Percentiles rank a stretch among this genome's conserved stretches.
Evolutionary conservation across 2,113 vertebrate genomes (phyloP).

Genomic region (Marmota flaviventris): DNA sequence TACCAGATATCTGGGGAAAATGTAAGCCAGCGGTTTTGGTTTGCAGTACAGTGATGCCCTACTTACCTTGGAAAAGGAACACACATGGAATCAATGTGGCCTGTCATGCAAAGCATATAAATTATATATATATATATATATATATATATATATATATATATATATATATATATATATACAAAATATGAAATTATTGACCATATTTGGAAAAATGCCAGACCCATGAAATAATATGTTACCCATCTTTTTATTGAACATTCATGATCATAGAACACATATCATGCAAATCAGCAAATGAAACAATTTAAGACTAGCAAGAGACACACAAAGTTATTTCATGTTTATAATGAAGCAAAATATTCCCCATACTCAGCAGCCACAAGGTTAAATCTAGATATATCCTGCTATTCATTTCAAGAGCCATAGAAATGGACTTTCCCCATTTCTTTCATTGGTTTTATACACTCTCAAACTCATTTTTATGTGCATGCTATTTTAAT

Average conservation of each 20-base stretch:
- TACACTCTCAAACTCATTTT: not conserved
- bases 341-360: not conserved
- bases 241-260: constrained; percentile 28
- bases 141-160: too few species aligned
- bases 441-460: not conserved
- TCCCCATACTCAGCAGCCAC: not conserved
- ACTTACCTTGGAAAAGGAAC: constrained; percentile 29
- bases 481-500: constrained; percentile 62
- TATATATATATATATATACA: not conserved
- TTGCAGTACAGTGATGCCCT: not conserved
- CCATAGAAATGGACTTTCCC: not conserved
- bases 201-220: constrained; percentile 6
- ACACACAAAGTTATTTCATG: not conserved
- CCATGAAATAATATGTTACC: constrained; percentile 33
- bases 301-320: constrained; percentile 16
- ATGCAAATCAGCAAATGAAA: constrained; percentile 6
- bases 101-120: not conserved
- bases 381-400: not conserved
- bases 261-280: not conserved
- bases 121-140: not conserved
- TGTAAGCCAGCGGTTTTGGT: not conserved
- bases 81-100: constrained; percentile 43
- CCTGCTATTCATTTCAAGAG: not conserved
- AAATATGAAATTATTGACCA: not conserved
- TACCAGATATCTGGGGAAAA: not conserved